phyloP scores from a whole-genome alignment of 2,797 vertebrate species.

The Syngnathus rostellatus region DNA sequence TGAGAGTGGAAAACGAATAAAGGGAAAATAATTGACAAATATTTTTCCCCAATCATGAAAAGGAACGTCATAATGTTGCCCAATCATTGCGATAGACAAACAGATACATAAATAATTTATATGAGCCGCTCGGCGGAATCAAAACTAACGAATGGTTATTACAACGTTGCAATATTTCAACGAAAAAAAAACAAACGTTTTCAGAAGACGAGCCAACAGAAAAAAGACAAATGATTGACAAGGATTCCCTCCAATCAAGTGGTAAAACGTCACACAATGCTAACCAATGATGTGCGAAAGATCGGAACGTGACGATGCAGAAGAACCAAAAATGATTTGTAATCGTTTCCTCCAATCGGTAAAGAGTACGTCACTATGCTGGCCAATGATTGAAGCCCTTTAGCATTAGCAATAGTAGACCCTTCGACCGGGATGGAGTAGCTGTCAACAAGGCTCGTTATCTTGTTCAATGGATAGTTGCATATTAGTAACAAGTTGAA shows the following conservation, averaged over 20 bases:
- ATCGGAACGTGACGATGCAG: background rate
- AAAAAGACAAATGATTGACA: background rate
- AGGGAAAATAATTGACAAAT: too few relatives aligned
- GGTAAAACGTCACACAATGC: too few relatives aligned
- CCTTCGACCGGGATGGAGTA: background rate
- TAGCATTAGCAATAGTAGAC: background rate
- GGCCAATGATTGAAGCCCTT: background rate
- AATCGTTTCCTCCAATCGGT: constrained; percentile 1
- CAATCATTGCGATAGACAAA: too few relatives aligned
- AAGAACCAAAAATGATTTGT: background rate
- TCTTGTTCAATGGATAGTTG: background rate
- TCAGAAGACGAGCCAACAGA: background rate
- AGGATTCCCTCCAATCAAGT: background rate
- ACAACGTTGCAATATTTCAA: background rate
- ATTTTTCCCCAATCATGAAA: too few relatives aligned
- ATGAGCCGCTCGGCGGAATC: too few relatives aligned
- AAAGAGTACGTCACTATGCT: background rate
- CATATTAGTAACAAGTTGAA: background rate
- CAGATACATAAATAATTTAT: too few relatives aligned
- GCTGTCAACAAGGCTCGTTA: background rate
- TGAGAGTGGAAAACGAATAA: too few relatives aligned
- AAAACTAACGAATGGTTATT: too few relatives aligned
- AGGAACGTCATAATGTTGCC: too few relatives aligned
- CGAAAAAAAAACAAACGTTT: too few relatives aligned
- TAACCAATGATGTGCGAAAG: background rate